Base-by-base conservation (phyloP, 2,113 vertebrate genomes). In the Poicephalus gulielmi region DNA sequence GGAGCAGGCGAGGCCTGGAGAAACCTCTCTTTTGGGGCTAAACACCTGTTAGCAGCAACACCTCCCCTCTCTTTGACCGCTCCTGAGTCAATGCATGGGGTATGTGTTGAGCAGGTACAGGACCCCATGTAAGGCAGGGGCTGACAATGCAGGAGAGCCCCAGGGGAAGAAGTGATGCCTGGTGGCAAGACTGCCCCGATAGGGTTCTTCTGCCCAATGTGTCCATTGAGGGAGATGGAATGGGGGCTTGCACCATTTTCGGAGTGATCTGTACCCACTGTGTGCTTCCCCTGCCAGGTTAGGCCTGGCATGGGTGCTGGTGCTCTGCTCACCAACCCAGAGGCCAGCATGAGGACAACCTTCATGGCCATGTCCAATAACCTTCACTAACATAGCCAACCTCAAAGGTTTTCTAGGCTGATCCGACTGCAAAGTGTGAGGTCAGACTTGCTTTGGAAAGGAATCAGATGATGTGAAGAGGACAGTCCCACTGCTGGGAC, bases 151-250 rank as follows among this genome's bases (percentile, higher is more conserved):
- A 27, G 66, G 13, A 64, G 13, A 43, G 37, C 57, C 33, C 3
- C 1, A 66, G 43, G 37, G 33, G 64, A 71, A 46, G 33, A 60
- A 62, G 67, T 0, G 12, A 28, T 20, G 74, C n/a, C 11, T 28
- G 35, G 63, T 2, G 13, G 35, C 0, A 1, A 35, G 11, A n/a
- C 25, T 62, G 39, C 10, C 17, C 16, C 2, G 0, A 23, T 5
- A 37, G 49, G 24, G 33, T 37, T 63, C 70, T 25, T 41, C 64
- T 83, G 43, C 27, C 28, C 55, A 16, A 50, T 0, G 5, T n/a
- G 25, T 35, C 22, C 37, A 39, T 12, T 2, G 1, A 31, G 31
- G 2, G 0, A 70, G 31, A 31, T 70, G 23, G 41, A 69, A 62
- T 3, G 3, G 15, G 46, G 47, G 18, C 30, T n/a, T 68, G 46